Conservation (phyloP, 2,888 invertebrate genomes). For the Falcaria lacertinaria region DNA sequence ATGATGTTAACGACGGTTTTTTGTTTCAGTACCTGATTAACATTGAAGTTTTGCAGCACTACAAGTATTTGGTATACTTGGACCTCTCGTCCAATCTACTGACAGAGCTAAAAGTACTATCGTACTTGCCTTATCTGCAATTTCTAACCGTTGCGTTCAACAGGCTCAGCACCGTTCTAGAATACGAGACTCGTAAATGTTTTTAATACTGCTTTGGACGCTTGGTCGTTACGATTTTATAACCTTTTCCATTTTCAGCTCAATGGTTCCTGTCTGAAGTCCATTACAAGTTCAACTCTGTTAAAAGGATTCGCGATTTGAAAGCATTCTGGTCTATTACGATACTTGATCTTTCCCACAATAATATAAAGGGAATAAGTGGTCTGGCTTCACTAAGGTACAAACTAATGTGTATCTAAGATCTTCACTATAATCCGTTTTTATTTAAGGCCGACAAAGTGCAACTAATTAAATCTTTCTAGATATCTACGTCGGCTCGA, state of each 20-base stretch:
- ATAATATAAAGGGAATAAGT: slow-evolving; percentile 76
- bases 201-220: slow-evolving; percentile 8
- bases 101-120: slow-evolving; percentile 69
- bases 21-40: slow-evolving; percentile 56
- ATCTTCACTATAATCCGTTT: too few species aligned
- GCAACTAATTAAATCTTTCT: slow-evolving; percentile 11
- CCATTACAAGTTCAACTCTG: slow-evolving; percentile 79
- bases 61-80: slow-evolving; percentile 80
- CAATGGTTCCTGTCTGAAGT: slow-evolving; percentile 82
- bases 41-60: slow-evolving; percentile 71
- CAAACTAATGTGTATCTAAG: slow-evolving; percentile 2
- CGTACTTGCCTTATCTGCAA: slow-evolving; percentile 76
- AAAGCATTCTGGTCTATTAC: slow-evolving; percentile 81
- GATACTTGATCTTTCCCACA: slow-evolving; percentile 80
- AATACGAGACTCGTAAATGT: slow-evolving; percentile 74
- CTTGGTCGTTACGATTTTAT: neutral
- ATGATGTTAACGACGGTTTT: too few species aligned
- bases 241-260: slow-evolving; percentile 39
- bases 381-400: slow-evolving; percentile 78
- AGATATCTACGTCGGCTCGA: slow-evolving; percentile 80
- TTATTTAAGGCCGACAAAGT: neutral
- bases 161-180: slow-evolving; percentile 66
- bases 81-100: slow-evolving; percentile 80
- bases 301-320: slow-evolving; percentile 75
- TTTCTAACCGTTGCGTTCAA: slow-evolving; percentile 79